Base-by-base conservation (phyloP, 2,888 invertebrate species). In the Pedicia rivosa region DNA sequence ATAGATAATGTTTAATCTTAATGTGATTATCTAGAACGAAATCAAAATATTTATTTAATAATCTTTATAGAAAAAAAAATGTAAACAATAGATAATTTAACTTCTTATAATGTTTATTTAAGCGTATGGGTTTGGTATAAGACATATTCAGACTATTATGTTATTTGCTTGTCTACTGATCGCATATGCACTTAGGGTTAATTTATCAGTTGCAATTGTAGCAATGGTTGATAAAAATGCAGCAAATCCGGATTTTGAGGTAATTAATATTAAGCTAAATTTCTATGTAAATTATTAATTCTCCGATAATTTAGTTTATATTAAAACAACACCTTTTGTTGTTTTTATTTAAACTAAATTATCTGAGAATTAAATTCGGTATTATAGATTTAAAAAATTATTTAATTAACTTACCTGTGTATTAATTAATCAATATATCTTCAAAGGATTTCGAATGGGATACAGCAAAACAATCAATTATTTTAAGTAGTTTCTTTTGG, bases 181-280 rank as follows among this genome's bases (percentile, higher is more conserved):
- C 2, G 68, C 74, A 31, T 73, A 72, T 47, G 67, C 67, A 2
- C 68, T 74, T 43, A 59, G 79, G 29, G 69, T 76, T 34, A 72
- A 72, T 46, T 63, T 78, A 50, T 77, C 74, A 1, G 74, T 79
- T 3, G 76, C 73, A 0, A 66, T 80, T 30, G 70, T 79, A 2
- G 77, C 78, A 10, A 79, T 80, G 74, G 56, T 30, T 16, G 30
- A 30, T 17, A 30, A 56, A 0, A 51, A 30, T 17, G 16, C 30
- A n/a, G 56, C 54, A 10, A 58, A 63, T 46, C 57, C 58, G 3
- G 54, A 59, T 44, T 61, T 63, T 42, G 50, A 57, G 42, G 66
- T 67, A 54, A 53, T n/a, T 17, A 4, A 4, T 16, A 14, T 24
- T 10, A n/a, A 24, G 24, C 8, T 2, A 45, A 48, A 5, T 43